phyloP scores from a whole-genome alignment of 2,888 invertebrate genomes.

The Chouioia cunea region DNA sequence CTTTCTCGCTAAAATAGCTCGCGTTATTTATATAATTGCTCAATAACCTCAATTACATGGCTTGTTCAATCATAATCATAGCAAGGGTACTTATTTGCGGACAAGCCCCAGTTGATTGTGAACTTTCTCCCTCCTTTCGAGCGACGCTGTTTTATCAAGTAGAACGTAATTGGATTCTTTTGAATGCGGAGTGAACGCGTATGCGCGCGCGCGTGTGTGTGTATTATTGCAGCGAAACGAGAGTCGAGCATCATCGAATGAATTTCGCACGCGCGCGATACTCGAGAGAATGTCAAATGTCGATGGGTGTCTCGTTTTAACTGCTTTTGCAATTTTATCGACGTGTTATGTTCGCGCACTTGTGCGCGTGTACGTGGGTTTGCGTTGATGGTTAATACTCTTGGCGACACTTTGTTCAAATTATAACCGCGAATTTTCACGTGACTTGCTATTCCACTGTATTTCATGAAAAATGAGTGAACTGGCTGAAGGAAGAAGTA shows the following conservation, averaged over 20 bases:
- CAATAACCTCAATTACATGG: constrained; percentile 67
- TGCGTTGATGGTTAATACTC: too few species aligned
- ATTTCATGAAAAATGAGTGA: neutral
- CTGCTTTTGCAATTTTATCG: neutral
- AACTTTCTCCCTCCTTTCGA: constrained; percentile 48
- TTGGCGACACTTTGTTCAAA: neutral
- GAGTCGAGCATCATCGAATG: neutral
- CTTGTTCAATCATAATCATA: constrained; percentile 68
- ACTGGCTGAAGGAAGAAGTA: too few species aligned
- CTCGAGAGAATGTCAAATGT: too few species aligned
- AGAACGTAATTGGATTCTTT: constrained; percentile 34
- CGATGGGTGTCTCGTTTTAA: neutral
- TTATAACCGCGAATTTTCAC: neutral
- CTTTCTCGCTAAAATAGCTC: too few species aligned
- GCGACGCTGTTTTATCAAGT: neutral
- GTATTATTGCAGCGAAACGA: constrained; percentile 11
- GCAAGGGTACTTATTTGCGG: constrained; percentile 63
- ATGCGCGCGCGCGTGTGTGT: neutral
- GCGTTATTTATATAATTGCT: constrained; percentile 68
- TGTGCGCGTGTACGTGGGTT: too few species aligned
- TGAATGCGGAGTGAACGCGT: neutral
- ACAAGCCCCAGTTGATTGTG: constrained; percentile 67
- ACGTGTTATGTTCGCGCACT: too few species aligned
- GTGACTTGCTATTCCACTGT: neutral
- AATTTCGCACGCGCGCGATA: too few species aligned